phyloP scores from a whole-genome alignment of 37 sponge, comb jelly and placozoan genomes.

The Cladorhizidae sp. region DNA sequence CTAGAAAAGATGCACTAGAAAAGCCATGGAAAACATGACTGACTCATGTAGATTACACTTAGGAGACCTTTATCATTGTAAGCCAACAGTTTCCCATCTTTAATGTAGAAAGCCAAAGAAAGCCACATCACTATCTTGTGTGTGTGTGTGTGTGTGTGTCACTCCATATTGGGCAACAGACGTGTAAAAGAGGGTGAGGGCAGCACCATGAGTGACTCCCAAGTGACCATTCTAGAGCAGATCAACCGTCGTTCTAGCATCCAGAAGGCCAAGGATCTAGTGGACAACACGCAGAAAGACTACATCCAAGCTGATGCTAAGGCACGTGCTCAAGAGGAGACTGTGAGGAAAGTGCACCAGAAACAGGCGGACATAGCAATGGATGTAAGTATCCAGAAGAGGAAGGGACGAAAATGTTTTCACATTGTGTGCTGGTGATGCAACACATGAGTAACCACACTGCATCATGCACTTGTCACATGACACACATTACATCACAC shows the following conservation, averaged over 20 bases:
- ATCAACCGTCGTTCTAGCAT: slow-evolving; percentile 35
- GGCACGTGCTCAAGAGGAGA: slow-evolving; percentile 52
- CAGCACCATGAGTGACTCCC: slow-evolving; percentile 17
- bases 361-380: slow-evolving; percentile 67
- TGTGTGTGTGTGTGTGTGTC: too few species aligned
- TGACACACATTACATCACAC: not conserved
- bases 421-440: not conserved
- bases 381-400: slow-evolving; percentile 22
- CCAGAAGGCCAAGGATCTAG: slow-evolving; percentile 44
- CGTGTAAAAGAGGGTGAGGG: slow-evolving; percentile 26
- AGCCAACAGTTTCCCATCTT: too few species aligned
- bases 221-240: slow-evolving; percentile 50
- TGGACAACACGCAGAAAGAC: slow-evolving; percentile 43
- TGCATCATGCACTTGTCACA: too few species aligned
- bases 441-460: not conserved
- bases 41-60: too few species aligned
- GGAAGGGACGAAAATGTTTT: not conserved
- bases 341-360: slow-evolving; percentile 64
- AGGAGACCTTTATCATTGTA: too few species aligned
- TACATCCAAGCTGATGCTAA: slow-evolving; percentile 52
- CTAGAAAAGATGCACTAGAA: too few species aligned
- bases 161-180: too few species aligned
- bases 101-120: too few species aligned
- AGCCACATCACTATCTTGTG: too few species aligned
- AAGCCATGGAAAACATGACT: too few species aligned